phyloP scores from a whole-genome alignment of 2,888 invertebrate species.

The Petrolisthes cinctipes region DNA sequence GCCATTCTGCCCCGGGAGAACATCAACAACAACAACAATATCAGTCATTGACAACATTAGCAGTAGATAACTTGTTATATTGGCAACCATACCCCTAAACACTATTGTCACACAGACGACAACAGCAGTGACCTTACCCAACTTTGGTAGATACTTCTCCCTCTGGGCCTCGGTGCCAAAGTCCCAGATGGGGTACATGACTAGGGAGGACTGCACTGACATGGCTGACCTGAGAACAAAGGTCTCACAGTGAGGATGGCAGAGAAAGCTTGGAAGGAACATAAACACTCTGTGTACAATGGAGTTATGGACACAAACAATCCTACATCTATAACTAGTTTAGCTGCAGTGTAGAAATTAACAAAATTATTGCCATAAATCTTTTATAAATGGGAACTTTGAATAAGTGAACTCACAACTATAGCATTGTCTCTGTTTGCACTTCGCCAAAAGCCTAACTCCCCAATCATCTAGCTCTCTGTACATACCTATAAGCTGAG shows the following conservation, averaged over 20 bases:
- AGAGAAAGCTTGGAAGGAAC: no score
- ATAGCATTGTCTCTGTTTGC: no score
- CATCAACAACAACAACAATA: background rate
- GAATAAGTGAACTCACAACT: no score
- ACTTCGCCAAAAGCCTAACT: no score
- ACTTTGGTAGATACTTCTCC: conserved; percentile 84
- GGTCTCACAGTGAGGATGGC: no score
- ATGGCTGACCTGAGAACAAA: conserved; percentile 83
- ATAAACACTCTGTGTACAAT: no score
- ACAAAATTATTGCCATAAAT: background rate
- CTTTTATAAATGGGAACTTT: no score
- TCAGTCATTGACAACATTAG: no score
- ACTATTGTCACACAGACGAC: no score
- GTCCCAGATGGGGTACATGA: conserved; percentile 92
- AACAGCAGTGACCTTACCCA: conserved; percentile 73
- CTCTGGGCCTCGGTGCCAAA: conserved; percentile 92
- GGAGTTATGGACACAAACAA: background rate
- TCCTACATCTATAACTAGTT: background rate
- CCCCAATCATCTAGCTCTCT: no score
- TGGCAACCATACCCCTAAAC: no score
- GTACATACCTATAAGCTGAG: conserved; percentile 83
- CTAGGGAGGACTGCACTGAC: conserved; percentile 97
- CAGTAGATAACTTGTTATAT: no score
- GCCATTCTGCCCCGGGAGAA: conserved; percentile 27
- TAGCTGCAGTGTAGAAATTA: background rate